Evolutionary conservation across 2,113 vertebrate genomes (phyloP).

Genomic region (Paraplagusia blochii): DNA sequence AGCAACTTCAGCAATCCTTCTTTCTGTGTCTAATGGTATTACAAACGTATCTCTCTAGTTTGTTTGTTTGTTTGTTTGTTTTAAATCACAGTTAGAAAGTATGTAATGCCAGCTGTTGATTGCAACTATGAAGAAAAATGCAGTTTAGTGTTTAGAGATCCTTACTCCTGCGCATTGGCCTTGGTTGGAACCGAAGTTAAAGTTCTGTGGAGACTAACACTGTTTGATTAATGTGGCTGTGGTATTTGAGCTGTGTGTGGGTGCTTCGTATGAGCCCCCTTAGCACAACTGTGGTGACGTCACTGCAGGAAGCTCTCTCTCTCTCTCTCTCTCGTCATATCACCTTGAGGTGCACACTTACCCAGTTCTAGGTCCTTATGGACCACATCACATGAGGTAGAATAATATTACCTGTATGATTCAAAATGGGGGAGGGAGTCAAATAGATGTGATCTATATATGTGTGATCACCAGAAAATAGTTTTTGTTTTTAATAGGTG

Average conservation of each 20-base stretch:
- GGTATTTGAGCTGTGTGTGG: constrained; percentile 59
- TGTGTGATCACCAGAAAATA: too few relatives aligned
- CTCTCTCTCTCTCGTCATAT: constrained; percentile 11
- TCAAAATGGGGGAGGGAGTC: too few relatives aligned
- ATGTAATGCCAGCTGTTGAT: constrained; percentile 12
- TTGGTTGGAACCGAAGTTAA: constrained; percentile 1
- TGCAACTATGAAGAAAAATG: constrained; percentile 24
- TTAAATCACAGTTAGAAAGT: neutral
- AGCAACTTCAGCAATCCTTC: neutral
- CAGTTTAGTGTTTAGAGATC: constrained; percentile 36
- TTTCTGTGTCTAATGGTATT: constrained; percentile 1
- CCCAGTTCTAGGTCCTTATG: neutral
- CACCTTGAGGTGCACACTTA: constrained; percentile 3
- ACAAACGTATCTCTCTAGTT: neutral
- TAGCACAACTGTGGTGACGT: constrained; percentile 62
- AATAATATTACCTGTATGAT: too few relatives aligned
- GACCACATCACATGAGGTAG: neutral
- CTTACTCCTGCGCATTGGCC: too few relatives aligned
- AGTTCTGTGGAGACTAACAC: constrained; percentile 42
- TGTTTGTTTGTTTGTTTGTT: too few relatives aligned
- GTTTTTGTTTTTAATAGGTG: too few relatives aligned
- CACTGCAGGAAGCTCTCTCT: constrained; percentile 43
- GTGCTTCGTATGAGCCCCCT: constrained; percentile 55
- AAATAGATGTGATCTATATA: too few relatives aligned
- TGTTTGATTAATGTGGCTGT: constrained; percentile 56